phyloP scores from a whole-genome alignment of 2,888 invertebrate species.

The Phasia obesa region DNA sequence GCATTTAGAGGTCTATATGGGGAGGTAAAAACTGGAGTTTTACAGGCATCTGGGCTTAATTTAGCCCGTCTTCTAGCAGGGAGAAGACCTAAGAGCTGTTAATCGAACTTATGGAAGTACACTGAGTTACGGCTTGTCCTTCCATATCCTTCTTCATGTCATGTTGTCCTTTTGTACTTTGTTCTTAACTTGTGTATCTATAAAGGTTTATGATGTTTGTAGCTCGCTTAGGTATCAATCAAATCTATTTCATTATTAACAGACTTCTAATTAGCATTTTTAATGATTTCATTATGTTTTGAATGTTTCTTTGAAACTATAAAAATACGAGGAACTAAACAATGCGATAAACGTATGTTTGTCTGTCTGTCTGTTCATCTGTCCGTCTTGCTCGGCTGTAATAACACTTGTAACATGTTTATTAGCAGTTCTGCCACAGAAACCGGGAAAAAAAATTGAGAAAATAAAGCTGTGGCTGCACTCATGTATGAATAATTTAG shows the following conservation, averaged over 20 bases:
- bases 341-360: neutral
- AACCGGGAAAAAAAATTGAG: neutral
- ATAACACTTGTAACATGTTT: conserved; percentile 66
- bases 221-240: conserved; percentile 3
- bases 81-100: too few species aligned
- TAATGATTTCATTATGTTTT: conserved; percentile 57
- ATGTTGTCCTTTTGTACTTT: too few species aligned
- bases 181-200: too few species aligned
- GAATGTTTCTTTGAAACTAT: conserved; percentile 6
- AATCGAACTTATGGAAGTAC: too few species aligned
- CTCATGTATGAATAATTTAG: conserved; percentile 44
- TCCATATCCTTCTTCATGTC: too few species aligned
- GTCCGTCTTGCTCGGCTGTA: conserved; percentile 20
- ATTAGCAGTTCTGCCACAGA: conserved; percentile 51
- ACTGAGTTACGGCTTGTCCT: too few species aligned
- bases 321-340: neutral
- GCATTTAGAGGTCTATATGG: too few species aligned
- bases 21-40: too few species aligned
- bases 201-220: neutral
- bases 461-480: neutral
- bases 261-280: conserved; percentile 62
- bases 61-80: too few species aligned
- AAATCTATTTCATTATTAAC: conserved; percentile 41
- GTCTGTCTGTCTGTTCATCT: too few species aligned
- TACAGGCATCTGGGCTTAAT: too few species aligned